Evolutionary conservation across 92 coral and sea anemone species (phyloP), one percentile per base, ranked within the genome.

Genomic region (Actinernus sp.): DNA sequence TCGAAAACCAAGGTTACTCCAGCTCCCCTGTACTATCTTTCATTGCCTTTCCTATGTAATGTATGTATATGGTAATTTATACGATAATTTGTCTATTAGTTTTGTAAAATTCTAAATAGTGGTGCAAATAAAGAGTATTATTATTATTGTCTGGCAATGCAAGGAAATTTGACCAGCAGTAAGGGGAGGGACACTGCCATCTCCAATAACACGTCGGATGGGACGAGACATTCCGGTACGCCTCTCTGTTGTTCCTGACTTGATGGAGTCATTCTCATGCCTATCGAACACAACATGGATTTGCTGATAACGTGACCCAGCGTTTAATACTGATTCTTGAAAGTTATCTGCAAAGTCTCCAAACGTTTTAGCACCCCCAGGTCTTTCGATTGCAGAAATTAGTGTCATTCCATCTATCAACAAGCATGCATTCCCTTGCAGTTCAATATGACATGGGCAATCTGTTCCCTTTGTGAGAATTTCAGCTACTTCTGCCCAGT

Each of bases 101-200:
- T n/a, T n/a, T n/a, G n/a, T n/a, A n/a, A n/a, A n/a, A n/a, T n/a
- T n/a, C n/a, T n/a, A n/a, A n/a, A n/a, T n/a, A n/a, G n/a, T n/a
- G n/a, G n/a, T n/a, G n/a, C n/a, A n/a, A n/a, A n/a, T n/a, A n/a
- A n/a, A n/a, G n/a, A n/a, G n/a, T n/a, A n/a, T n/a, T n/a, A n/a
- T n/a, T n/a, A n/a, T 73, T 86, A 87, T 86, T 87, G 12, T 86
- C 77, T 52, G 84, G 77, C 46, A 87, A 63, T 6, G 88, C 76
- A 28, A 68, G 45, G 63, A 87, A 49, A 55, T 68, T 67, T 61
- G 74, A 28, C 88, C 84, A 81, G 38, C 61, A 74, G 51, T 80
- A 6, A 25, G 88, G 84, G 33, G 79, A 41, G 87, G 83, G 18
- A 78, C 78, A 21, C 31, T 65, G 28, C 40, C 55, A 29, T 63